Evolutionary conservation across 2,888 invertebrate genomes (phyloP).

Genomic region (Latrodectus hesperus): DNA sequence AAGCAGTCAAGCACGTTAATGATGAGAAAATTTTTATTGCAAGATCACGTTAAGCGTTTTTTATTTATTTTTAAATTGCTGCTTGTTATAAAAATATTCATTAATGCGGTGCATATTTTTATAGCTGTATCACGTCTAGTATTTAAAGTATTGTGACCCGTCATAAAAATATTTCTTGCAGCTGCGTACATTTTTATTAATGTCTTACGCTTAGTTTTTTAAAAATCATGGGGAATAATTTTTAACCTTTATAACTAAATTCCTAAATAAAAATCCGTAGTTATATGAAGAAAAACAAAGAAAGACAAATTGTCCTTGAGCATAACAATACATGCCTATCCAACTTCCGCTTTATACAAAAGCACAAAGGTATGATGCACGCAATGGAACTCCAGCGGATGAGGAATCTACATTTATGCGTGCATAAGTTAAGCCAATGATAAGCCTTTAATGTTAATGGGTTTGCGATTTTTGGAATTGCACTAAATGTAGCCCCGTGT

Average conservation of each 20-base stretch:
- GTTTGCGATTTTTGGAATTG: background rate
- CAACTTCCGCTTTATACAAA: background rate
- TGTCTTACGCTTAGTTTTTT: background rate
- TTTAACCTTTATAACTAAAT: background rate
- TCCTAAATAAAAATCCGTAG: background rate
- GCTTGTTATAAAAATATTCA: no score
- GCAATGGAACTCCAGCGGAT: background rate
- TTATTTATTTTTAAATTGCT: no score
- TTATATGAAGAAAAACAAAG: background rate
- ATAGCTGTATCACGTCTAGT: no score
- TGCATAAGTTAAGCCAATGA: background rate
- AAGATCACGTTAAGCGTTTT: no score
- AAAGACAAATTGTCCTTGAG: background rate
- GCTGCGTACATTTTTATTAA: no score
- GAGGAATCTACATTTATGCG: background rate
- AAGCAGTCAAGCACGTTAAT: no score
- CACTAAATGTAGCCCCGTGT: background rate
- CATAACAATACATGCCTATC: background rate
- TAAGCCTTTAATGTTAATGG: background rate
- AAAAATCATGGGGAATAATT: background rate
- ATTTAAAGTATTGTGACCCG: no score
- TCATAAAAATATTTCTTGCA: no score
- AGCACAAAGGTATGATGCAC: background rate
- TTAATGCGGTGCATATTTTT: no score
- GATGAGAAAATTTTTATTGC: no score